Base-by-base conservation (phyloP, 2,888 invertebrate species). In the Patella pellucida region DNA sequence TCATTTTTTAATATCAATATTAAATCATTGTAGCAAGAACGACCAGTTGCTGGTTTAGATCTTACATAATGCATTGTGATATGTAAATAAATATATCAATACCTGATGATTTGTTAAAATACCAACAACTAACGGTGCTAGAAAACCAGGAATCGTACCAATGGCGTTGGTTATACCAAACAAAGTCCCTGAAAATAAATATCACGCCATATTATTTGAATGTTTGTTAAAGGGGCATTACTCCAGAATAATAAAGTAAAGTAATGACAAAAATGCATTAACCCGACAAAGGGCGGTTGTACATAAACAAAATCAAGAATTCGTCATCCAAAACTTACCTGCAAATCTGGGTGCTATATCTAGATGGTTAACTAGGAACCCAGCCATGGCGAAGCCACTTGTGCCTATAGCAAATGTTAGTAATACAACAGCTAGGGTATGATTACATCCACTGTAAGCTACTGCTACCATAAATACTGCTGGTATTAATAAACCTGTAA, bases 151-250 rank as follows among this genome's bases (percentile, higher is more conserved):
- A 73, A 97, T 92, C 0, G 97, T 97, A 0, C 96, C 97, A 77
- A 96, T 92, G 0, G 96, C 96, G 91, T 97, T 97, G 11, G 96
- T 95, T 16, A 97, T 92, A 0, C 96, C 97, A 96, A 97, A 96
- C 69, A 97, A 91, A 0, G 97, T 94, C 87, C 96, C 78, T 78
- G 76, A 27, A 71, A 31, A 11, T 23, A 5, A 19, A 41, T 9
- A 41, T 1, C 7, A 41, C 9, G 41, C 41, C 41, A 41, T 41
- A 9, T 41, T 41, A 9, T 41, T 7, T 41, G 9, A 41, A 41
- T 41, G 41, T 9, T 41, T 41, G 9, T n/a, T n/a, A 41, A 41
- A 4, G 41, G 41, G 41, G 9, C 9, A 9, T 7, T 41, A 31
- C 31, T 5, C 3, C 5, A n/a, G n/a, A n/a, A n/a, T n/a, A 2